Evolutionary conservation across 2,888 invertebrate species (phyloP).

Genomic region (Netelia virgata): DNA sequence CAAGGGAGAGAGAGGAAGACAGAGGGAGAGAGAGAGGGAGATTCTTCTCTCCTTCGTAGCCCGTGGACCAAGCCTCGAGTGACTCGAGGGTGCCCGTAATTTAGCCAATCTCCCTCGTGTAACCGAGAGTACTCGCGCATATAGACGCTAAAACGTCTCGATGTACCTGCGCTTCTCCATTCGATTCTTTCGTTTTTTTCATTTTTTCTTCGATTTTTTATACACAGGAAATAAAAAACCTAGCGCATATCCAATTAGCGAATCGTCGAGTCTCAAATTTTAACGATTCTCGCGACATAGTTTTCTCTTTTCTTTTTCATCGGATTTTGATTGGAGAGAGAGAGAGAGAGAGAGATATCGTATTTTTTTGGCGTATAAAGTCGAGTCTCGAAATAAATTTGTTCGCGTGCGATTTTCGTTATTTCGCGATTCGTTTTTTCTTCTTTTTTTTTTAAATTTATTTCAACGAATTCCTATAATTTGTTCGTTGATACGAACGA

Average conservation of each 20-base stretch:
- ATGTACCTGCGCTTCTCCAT: background rate
- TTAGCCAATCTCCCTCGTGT: conserved; percentile 42
- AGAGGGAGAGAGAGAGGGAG: background rate
- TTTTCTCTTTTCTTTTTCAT: background rate
- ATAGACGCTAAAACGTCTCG: conserved; percentile 15
- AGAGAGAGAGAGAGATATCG: background rate
- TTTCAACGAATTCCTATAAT: too few relatives aligned
- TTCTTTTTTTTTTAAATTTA: too few relatives aligned
- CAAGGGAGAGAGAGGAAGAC: conserved; percentile 18
- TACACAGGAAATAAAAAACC: too few relatives aligned
- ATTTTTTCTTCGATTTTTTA: background rate
- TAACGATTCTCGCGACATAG: background rate
- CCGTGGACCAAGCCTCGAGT: conserved; percentile 40
- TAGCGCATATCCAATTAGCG: background rate
- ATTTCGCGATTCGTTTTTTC: too few relatives aligned
- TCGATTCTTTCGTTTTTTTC: background rate
- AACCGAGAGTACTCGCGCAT: conserved; percentile 23
- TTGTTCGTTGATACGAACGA: too few relatives aligned
- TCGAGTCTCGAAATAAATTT: background rate
- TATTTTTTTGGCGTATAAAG: background rate
- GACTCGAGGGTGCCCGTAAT: conserved; percentile 51
- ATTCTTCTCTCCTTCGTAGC: background rate
- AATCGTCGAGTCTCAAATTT: background rate
- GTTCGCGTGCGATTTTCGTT: too few relatives aligned
- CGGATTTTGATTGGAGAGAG: background rate